Percentiles rank a stretch among this genome's conserved stretches.
These are phyloP conservation scores for Anthrax anthrax DNA, from an alignment of 2,888 invertebrate genomes.

Conservation along the genomic window DNA sequence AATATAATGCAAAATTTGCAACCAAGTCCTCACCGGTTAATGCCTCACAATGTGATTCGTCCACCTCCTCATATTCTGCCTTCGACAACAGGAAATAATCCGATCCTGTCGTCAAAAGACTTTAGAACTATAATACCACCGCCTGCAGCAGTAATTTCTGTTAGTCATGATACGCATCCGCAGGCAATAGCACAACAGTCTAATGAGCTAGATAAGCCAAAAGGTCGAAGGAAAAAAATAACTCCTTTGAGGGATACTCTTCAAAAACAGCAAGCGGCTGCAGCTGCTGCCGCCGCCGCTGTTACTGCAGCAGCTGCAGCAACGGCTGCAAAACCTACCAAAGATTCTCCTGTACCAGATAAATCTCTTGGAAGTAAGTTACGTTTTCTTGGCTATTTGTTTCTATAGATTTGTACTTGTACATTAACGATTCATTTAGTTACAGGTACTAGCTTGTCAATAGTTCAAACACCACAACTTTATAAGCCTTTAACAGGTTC, in stretches of 20 bases:
- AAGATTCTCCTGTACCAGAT: conserved; percentile 6
- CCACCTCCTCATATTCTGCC: neutral
- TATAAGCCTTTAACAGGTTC: conserved; percentile 34
- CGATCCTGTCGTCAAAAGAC: neutral
- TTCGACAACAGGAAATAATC: neutral
- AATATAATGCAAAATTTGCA: neutral
- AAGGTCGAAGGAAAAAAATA: conserved; percentile 33
- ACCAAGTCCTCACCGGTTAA: neutral
- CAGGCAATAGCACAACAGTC: conserved; percentile 7
- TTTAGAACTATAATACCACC: neutral
- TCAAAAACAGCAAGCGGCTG: conserved; percentile 38
- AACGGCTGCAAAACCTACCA: conserved; percentile 13
- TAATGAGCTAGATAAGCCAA: conserved; percentile 20
- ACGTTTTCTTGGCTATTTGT: no score
- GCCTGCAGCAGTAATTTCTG: conserved; percentile 12
- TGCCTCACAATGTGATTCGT: conserved; percentile 1
- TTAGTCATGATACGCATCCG: no score
- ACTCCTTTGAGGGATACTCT: conserved; percentile 32
- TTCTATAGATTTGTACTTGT: neutral
- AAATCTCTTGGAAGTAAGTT: neutral
- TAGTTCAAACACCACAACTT: conserved; percentile 38
- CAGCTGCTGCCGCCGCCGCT: conserved; percentile 38
- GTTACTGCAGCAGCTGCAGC: conserved; percentile 26
- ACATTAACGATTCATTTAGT: neutral
- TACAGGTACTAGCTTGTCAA: conserved; percentile 21